Percentiles rank a stretch among this genome's conserved stretches.
Conservation (phyloP, 2,888 invertebrate genomes). For the Elegia similella region DNA sequence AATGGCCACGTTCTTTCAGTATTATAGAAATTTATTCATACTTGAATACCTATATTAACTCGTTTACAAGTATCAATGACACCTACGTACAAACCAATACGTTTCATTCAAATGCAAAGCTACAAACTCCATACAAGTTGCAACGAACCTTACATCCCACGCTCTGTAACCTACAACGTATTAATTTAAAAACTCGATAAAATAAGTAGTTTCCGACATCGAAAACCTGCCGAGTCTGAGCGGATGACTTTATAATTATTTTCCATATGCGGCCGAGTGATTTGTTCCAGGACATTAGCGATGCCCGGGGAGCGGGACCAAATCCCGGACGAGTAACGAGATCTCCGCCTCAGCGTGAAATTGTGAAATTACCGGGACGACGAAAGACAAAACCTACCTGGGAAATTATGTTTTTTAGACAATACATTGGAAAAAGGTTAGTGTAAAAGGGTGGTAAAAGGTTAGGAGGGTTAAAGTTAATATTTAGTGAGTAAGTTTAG, state of each 20-base stretch:
- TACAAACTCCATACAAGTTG: neutral
- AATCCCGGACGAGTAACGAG: constrained; percentile 69
- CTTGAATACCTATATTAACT: neutral
- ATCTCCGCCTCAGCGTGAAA: constrained; percentile 75
- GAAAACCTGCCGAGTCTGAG: constrained; percentile 46
- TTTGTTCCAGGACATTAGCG: constrained; percentile 73
- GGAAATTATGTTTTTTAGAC: constrained; percentile 28
- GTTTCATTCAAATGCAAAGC: neutral
- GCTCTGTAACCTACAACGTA: constrained; percentile 17
- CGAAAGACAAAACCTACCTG: constrained; percentile 40
- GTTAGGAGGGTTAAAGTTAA: neutral
- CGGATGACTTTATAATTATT: constrained; percentile 72
- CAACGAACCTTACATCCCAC: constrained; percentile 21
- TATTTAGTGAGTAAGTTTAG: no score
- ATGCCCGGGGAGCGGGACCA: constrained; percentile 55
- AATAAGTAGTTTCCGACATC: constrained; percentile 55
- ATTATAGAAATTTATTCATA: no score
- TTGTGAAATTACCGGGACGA: constrained; percentile 70
- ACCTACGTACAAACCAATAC: neutral
- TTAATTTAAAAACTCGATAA: constrained; percentile 36
- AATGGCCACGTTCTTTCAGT: no score
- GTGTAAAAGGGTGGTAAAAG: neutral
- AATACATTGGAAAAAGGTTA: neutral
- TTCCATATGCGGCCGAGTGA: constrained; percentile 66
- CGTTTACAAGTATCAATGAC: neutral